Conservation (phyloP, 2,888 invertebrate genomes). For the Auanema freiburgensis region DNA sequence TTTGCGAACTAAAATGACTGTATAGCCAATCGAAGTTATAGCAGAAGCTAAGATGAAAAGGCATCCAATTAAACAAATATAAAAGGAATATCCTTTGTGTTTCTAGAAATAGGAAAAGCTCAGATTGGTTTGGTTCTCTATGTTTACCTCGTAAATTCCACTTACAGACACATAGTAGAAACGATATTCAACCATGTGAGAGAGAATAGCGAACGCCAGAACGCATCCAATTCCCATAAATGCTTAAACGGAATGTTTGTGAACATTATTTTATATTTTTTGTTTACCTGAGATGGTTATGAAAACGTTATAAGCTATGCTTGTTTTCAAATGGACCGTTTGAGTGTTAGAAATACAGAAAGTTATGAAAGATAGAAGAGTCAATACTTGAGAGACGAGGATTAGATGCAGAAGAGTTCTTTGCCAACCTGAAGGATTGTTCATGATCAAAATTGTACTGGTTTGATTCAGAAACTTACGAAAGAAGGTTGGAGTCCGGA, state of each 20-base stretch:
- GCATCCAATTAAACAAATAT: slow-evolving; percentile 46
- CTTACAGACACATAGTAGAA: slow-evolving; percentile 61
- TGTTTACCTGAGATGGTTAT: slow-evolving; percentile 28
- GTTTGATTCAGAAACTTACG: slow-evolving; percentile 36
- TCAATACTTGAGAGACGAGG: slow-evolving; percentile 51
- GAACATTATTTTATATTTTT: neutral
- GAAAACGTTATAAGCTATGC: slow-evolving; percentile 14
- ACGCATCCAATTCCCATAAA: slow-evolving; percentile 41
- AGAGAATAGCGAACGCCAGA: slow-evolving; percentile 50
- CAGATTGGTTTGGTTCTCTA: neutral
- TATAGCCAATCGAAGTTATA: slow-evolving; percentile 37
- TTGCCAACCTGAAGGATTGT: slow-evolving; percentile 55
- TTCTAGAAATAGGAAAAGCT: slow-evolving; percentile 39
- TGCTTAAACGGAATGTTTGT: slow-evolving; percentile 27
- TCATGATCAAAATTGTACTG: slow-evolving; percentile 3
- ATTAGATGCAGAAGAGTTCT: slow-evolving; percentile 53
- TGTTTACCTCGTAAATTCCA: slow-evolving; percentile 60
- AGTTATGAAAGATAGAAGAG: slow-evolving; percentile 53
- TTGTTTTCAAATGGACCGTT: slow-evolving; percentile 14
- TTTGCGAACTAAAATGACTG: slow-evolving; percentile 11
- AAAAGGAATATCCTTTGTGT: slow-evolving; percentile 60
- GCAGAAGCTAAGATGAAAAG: slow-evolving; percentile 39
- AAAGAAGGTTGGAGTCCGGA: slow-evolving; percentile 60
- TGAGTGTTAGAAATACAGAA: slow-evolving; percentile 48
- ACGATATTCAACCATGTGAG: slow-evolving; percentile 62